phyloP scores from a whole-genome alignment of 2,797 vertebrate genomes.

The Oryzias sinensis region DNA sequence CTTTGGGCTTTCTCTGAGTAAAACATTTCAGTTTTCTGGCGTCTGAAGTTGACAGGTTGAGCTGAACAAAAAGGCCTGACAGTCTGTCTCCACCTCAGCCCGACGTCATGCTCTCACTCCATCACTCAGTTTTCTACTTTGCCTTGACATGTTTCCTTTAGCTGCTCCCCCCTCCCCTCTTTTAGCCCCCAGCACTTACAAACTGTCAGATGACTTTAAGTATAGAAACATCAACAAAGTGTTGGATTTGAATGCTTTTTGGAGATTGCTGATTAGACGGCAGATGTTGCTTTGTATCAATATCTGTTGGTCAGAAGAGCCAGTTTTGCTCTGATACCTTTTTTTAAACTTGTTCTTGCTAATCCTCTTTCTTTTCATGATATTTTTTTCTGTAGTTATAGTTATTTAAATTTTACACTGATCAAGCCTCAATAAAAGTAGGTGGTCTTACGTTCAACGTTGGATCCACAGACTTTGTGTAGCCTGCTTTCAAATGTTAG shows the following conservation, averaged over 20 bases:
- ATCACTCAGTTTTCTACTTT: constrained; percentile 58
- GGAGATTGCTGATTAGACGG: constrained; percentile 37
- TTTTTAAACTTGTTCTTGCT: no score
- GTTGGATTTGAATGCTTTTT: constrained; percentile 36
- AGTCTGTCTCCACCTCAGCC: constrained; percentile 43
- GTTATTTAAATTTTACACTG: no score
- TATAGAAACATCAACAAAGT: constrained; percentile 48
- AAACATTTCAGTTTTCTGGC: constrained; percentile 64
- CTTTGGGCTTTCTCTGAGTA: constrained; percentile 64
- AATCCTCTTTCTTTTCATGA: no score
- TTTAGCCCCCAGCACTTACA: constrained; percentile 39
- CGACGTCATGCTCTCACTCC: constrained; percentile 45
- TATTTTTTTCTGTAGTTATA: no score
- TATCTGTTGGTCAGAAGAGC: constrained; percentile 3
- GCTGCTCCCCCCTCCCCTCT: constrained; percentile 4
- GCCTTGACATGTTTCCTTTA: constrained; percentile 57
- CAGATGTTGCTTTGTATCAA: constrained; percentile 28
- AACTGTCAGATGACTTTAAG: constrained; percentile 61
- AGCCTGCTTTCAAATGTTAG: no score
- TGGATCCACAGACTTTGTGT: no score
- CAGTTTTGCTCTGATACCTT: no score
- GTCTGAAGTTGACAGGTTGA: constrained; percentile 67
- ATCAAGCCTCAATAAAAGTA: no score
- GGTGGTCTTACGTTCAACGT: no score
- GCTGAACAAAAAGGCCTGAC: constrained; percentile 67